Evolutionary conservation across 2,797 vertebrate genomes (phyloP).

Genomic region (Eurystomus glaucurus): DNA sequence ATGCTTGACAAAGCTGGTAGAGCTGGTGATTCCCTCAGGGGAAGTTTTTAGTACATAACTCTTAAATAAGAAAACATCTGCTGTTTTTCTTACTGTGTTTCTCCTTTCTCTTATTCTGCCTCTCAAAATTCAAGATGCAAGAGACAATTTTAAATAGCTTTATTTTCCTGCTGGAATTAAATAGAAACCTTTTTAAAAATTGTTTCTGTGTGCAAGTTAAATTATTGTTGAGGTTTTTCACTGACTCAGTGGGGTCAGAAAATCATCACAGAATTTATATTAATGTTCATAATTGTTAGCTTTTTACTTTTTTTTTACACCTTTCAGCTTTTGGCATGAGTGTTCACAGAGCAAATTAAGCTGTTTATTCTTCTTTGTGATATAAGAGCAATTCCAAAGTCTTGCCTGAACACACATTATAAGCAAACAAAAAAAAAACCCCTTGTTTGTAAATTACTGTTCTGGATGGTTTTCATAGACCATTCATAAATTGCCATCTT

Average conservation of each 20-base stretch:
- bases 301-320: rapidly evolving
- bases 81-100: neutral
- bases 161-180: neutral
- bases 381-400: neutral
- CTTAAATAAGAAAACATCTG: constrained; percentile 62
- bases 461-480: neutral
- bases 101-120: neutral
- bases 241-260: neutral
- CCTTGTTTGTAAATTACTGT: neutral
- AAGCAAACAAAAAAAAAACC: neutral
- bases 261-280: neutral
- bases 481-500: neutral
- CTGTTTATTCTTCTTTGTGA: neutral
- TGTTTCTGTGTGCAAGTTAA: neutral
- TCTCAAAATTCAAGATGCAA: neutral
- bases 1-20: constrained; percentile 7
- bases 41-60: constrained; percentile 25
- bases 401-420: neutral
- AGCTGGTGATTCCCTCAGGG: constrained; percentile 27
- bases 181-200: neutral
- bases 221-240: neutral
- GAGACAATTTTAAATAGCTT: neutral
- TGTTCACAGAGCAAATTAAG: neutral
- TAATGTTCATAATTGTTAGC: neutral
- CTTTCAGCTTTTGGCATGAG: neutral